Conservation (phyloP, 2,888 invertebrate species). For the Hartigia nigra region DNA sequence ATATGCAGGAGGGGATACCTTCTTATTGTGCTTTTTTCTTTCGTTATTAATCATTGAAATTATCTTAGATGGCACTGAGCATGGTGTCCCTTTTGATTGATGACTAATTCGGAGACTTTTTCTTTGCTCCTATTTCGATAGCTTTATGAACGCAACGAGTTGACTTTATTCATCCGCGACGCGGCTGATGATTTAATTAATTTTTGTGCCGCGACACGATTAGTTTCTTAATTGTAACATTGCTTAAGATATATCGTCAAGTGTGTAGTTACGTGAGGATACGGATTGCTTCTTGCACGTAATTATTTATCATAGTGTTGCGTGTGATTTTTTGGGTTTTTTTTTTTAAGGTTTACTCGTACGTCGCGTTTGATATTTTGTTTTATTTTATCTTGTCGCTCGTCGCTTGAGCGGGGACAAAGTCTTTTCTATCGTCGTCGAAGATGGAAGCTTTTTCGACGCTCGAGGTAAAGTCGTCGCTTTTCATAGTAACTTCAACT, state of each 20-base stretch:
- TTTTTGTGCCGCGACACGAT: no score
- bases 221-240: no score
- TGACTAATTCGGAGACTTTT: no score
- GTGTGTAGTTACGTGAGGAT: neutral
- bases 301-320: neutral
- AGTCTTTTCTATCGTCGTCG: neutral
- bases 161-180: no score
- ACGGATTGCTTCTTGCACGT: neutral
- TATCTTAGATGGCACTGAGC: neutral
- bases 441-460: neutral
- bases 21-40: neutral
- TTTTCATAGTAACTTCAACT: neutral
- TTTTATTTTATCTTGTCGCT: neutral
- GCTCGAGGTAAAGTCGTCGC: neutral
- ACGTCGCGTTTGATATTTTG: neutral
- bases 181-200: no score
- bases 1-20: neutral
- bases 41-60: neutral
- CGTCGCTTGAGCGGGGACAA: neutral
- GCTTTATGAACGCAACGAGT: no score
- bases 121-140: no score
- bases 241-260: neutral
- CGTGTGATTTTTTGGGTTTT: neutral
- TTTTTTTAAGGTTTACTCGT: neutral
- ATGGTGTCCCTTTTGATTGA: neutral